phyloP scores from a whole-genome alignment of 2,113 vertebrate genomes.

The Myotis yumanensis region DNA sequence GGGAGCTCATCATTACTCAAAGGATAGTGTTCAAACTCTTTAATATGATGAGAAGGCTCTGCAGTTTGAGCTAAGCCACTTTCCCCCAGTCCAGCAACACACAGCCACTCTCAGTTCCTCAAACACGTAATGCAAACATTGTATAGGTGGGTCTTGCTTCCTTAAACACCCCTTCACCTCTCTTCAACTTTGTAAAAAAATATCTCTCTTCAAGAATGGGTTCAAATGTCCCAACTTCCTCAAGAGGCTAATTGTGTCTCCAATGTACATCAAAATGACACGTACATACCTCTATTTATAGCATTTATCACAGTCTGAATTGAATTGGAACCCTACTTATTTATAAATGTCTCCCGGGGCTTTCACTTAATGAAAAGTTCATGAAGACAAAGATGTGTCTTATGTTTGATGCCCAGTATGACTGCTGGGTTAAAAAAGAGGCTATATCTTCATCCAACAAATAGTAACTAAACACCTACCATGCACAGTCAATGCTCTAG shows the following conservation, averaged over 20 bases:
- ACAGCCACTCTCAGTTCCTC: not conserved
- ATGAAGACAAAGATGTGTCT: not conserved
- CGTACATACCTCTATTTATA: not conserved
- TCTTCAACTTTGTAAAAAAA: conserved; percentile 20
- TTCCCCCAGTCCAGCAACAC: not conserved
- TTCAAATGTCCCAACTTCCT: not conserved
- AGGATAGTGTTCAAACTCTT: not conserved
- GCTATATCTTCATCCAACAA: not conserved
- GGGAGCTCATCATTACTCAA: not conserved
- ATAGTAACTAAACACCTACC: conserved; percentile 11
- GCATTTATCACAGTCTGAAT: not conserved
- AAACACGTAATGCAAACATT: not conserved
- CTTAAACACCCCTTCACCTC: not conserved
- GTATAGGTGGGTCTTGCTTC: rapidly evolving
- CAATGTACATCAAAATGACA: not conserved
- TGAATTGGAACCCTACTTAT: not conserved
- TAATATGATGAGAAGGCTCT: not conserved
- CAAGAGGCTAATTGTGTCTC: not conserved
- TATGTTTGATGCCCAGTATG: not conserved
- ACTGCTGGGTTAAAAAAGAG: not conserved
- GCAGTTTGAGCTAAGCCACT: not conserved
- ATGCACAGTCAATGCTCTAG: not conserved
- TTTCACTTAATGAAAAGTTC: not conserved
- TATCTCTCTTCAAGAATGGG: not conserved
- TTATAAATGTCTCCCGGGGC: not conserved